Evolutionary conservation across 2,113 vertebrate species (phyloP).

Genomic region (Trematocara variabile): DNA sequence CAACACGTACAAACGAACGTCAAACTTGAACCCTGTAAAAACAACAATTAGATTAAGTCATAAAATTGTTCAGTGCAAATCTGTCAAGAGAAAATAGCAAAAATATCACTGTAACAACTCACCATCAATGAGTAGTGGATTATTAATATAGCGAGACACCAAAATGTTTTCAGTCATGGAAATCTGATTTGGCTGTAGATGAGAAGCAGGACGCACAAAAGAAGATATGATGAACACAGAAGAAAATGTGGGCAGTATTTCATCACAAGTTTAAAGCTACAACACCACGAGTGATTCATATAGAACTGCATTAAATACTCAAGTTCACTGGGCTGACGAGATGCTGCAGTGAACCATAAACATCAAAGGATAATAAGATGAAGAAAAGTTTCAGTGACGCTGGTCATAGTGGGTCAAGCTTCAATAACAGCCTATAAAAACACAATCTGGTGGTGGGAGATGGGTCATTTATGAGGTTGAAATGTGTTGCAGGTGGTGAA

Average conservation of each 20-base stretch:
- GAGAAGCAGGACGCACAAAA: background rate
- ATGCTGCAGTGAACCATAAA: conserved; percentile 15
- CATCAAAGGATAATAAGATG: conserved; percentile 28
- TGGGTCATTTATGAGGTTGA: conserved; percentile 79
- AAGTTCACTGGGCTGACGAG: conserved; percentile 14
- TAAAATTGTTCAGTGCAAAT: background rate
- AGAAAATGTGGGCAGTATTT: background rate
- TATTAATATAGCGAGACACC: conserved; percentile 92
- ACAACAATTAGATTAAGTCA: background rate
- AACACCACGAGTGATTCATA: background rate
- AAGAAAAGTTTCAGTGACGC: conserved; percentile 18
- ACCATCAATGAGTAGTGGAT: conserved; percentile 93
- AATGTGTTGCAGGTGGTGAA: conserved; percentile 79
- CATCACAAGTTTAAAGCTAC: background rate
- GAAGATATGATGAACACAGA: background rate
- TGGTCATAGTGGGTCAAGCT: conserved; percentile 40
- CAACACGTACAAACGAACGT: conserved; percentile 92
- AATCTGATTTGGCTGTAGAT: conserved; percentile 88
- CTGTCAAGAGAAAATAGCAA: background rate
- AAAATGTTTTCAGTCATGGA: conserved; percentile 92
- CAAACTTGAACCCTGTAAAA: conserved; percentile 92
- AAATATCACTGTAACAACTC: conserved; percentile 43
- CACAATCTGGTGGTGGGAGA: conserved; percentile 57
- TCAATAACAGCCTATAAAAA: conserved; percentile 60
- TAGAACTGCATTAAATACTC: background rate